Evolutionary conservation across 2,113 vertebrate genomes (phyloP).

Genomic region (Xiphophorus maculatus): DNA sequence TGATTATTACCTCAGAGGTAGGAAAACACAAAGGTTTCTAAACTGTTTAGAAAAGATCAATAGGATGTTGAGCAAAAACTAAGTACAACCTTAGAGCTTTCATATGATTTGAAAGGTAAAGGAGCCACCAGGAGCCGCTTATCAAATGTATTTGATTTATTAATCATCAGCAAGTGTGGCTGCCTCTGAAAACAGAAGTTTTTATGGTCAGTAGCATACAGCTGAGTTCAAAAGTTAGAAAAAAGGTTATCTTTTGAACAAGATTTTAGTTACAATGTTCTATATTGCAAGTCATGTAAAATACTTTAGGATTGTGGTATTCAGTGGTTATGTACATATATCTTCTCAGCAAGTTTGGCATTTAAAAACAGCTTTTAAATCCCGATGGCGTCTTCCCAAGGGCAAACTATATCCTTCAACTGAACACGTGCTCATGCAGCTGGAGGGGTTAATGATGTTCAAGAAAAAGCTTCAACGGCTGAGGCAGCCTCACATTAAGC

Average conservation of each 20-base stretch:
- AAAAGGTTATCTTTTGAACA: not conserved
- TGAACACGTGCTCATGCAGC: conserved; percentile 2
- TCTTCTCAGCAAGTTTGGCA: not conserved
- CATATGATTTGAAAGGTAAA: too few relatives aligned
- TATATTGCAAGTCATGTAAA: not conserved
- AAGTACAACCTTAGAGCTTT: too few relatives aligned
- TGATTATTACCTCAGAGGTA: too few relatives aligned
- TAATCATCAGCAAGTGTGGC: too few relatives aligned
- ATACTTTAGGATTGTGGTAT: not conserved
- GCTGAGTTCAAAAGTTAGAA: not conserved
- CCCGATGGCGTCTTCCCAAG: not conserved
- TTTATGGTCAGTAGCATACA: too few relatives aligned
- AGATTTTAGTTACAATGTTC: not conserved
- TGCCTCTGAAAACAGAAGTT: not conserved
- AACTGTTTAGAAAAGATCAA: too few relatives aligned
- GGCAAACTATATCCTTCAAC: not conserved
- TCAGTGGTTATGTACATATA: not conserved
- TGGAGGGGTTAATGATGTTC: conserved; percentile 38
- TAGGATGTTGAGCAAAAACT: too few relatives aligned
- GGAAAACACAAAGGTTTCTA: too few relatives aligned
- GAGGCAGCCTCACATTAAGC: conserved; percentile 58
- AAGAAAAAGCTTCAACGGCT: conserved; percentile 42
- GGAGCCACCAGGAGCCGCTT: too few relatives aligned
- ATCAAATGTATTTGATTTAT: too few relatives aligned
- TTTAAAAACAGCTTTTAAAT: not conserved